Base-by-base conservation (phyloP, 2,888 invertebrate genomes). In the Hydropsyche betteni region DNA sequence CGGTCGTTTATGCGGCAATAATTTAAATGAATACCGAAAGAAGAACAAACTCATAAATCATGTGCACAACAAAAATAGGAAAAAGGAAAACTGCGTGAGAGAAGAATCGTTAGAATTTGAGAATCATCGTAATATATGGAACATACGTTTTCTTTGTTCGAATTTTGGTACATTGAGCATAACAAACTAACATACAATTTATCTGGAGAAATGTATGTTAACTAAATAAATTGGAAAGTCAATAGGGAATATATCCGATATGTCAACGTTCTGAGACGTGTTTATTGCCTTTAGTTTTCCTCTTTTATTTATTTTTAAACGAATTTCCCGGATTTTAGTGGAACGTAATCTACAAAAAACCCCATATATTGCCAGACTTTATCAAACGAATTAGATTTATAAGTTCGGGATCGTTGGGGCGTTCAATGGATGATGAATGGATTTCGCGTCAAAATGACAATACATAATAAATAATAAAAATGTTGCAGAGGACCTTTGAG, bases 341-440 rank as follows among this genome's bases (percentile, higher is more conserved):
- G 55, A 14, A 55, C 10, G 6, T 33, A 24, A 24, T 16, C 44
- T 4, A 24, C 33, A 61, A 61, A 61, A 61, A 61, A 61, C 1
- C 7, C 16, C 16, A 55, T 55, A 24, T 24, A 44, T 10, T 4
- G 44, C 44, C 7, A n/a, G 61, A 61, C 61, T 61, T 61, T 61
- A 61, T 61, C 61, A 61, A 61, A n/a, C 61, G 61, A 61, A 61
- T 61, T 61, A 61, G 61, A 61, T 61, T 61, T 61, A 61, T 61
- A 61, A 61, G 61, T 24, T 61, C 16, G 10, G 61, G 16, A 33
- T 61, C 16, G 24, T 33, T 12, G 61, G 33, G 61, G 12, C 33
- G 10, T 10, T 5, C 16, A 5, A 61, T 16, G 10, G 44, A 44
- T 61, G 61, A 61, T 61, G 61, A 61, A 61, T 61, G 61, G 64